Evolutionary conservation across 2,888 invertebrate species (phyloP).

Genomic region (Epinotia ramella): DNA sequence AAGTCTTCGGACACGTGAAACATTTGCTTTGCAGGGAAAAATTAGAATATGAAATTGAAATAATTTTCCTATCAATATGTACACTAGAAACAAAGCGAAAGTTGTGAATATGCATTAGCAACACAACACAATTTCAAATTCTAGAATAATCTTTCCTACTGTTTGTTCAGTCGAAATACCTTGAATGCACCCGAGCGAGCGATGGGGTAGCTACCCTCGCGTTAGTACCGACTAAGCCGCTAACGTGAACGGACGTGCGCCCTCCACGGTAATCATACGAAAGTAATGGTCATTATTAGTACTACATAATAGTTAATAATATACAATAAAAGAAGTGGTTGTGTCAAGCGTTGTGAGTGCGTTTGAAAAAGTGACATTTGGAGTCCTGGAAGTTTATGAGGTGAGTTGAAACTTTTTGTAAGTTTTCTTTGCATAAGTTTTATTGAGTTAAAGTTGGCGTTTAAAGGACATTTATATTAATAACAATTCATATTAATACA

Average conservation of each 20-base stretch:
- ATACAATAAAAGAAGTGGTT: neutral
- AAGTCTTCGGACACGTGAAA: no score
- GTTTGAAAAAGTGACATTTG: conserved; percentile 11
- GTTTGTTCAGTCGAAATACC: neutral
- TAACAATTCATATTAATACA: no score
- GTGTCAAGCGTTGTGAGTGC: conserved; percentile 19
- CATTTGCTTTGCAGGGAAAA: no score
- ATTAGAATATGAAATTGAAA: no score
- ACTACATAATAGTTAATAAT: neutral
- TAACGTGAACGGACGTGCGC: neutral
- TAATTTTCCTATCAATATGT: no score
- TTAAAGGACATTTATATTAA: no score
- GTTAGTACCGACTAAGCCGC: neutral
- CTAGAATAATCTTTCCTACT: neutral
- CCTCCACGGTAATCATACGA: neutral
- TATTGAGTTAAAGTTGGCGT: neutral
- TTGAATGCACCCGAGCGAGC: neutral
- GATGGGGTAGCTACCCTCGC: conserved; percentile 18
- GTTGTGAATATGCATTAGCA: neutral
- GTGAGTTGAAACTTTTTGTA: conserved; percentile 18
- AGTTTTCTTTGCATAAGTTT: neutral
- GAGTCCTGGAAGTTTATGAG: conserved; percentile 4
- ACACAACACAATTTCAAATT: neutral
- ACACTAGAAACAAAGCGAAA: neutral
- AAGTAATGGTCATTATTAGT: conserved; percentile 1